Conservation (phyloP, 2,113 vertebrate genomes). For the Thermophis baileyi region DNA sequence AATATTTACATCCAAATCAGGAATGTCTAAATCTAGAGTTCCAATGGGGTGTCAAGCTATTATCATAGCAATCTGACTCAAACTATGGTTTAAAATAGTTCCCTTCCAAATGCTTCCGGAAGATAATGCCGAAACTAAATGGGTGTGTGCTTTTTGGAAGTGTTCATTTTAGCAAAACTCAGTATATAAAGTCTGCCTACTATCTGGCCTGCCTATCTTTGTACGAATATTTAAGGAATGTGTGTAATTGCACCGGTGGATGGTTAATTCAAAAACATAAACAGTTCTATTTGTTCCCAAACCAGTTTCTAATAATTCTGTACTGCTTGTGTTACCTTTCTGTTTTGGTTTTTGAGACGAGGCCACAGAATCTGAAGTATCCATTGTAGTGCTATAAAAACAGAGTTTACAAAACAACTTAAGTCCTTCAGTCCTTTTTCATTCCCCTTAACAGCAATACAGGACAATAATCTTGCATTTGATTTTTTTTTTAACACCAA, state of each 20-base stretch:
- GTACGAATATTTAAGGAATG: neutral
- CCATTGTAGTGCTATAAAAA: constrained; percentile 53
- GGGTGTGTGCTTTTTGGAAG: neutral
- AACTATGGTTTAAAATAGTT: neutral
- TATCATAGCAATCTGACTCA: neutral
- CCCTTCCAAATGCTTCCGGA: neutral
- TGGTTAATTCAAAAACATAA: neutral
- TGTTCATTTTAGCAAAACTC: neutral
- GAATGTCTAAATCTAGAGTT: neutral
- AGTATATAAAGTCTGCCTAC: neutral
- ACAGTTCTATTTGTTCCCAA: neutral
- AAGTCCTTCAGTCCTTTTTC: neutral
- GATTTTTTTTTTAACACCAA: neutral
- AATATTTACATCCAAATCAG: neutral
- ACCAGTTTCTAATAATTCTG: neutral
- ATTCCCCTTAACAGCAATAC: neutral
- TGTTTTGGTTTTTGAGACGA: constrained; percentile 40
- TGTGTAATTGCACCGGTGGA: neutral
- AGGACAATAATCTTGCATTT: fast-evolving
- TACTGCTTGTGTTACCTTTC: constrained; percentile 44
- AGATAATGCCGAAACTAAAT: neutral
- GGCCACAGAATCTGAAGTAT: neutral
- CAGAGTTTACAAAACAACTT: neutral
- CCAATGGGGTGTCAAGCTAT: neutral
- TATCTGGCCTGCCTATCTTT: neutral